A percentile compares a stretch with the other conserved stretches of the same genome.
phyloP scores from a whole-genome alignment of 2,113 vertebrate species.

The Toxotes chatareus region DNA sequence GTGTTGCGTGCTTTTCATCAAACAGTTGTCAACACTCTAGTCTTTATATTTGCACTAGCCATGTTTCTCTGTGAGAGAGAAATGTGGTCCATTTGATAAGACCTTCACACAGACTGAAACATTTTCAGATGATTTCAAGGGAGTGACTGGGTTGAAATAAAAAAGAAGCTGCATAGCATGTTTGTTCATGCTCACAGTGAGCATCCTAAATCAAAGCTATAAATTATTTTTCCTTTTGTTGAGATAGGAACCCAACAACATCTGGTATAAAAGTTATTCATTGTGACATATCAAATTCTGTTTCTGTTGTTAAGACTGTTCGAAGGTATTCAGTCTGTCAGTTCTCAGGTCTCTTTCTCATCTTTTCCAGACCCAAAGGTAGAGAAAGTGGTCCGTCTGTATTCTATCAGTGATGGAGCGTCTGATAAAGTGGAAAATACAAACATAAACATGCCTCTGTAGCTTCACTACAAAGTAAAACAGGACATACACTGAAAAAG shows the following conservation, averaged over 20 bases:
- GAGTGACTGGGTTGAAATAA: neutral
- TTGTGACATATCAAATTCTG: slow-evolving; percentile 25
- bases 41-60: neutral
- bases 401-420: slow-evolving; percentile 31
- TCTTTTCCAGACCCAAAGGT: slow-evolving; percentile 6
- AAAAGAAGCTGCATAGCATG: neutral
- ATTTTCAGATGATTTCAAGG: neutral
- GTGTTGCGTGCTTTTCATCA: neutral
- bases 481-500: slow-evolving; percentile 13
- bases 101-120: neutral
- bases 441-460: neutral
- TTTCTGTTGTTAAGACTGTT: neutral
- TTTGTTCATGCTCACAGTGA: neutral
- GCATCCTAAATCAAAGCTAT: neutral
- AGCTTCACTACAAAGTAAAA: slow-evolving; percentile 9
- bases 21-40: neutral
- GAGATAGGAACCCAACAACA: slow-evolving; percentile 21
- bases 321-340: slow-evolving; percentile 29
- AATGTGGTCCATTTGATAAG: slow-evolving; percentile 43
- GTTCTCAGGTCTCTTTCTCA: neutral
- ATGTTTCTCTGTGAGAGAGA: slow-evolving; percentile 13
- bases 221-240: neutral
- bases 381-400: slow-evolving; percentile 27
- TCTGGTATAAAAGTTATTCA: slow-evolving; percentile 21
- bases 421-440: slow-evolving; percentile 35